Evolutionary conservation across 2,888 invertebrate genomes (phyloP).

Genomic region (Thereva nobilitata): DNA sequence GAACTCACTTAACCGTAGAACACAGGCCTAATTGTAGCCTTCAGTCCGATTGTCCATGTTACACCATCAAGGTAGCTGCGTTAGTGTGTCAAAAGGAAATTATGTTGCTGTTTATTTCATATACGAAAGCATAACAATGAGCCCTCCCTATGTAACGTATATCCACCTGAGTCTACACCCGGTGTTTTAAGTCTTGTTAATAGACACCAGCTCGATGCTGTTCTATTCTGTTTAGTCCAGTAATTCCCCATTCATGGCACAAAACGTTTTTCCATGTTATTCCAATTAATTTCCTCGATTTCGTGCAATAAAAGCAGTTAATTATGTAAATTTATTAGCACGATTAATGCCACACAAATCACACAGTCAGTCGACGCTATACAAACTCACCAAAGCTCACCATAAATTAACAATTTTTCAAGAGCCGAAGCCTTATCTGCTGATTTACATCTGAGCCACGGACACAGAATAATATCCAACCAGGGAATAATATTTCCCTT

Average conservation of each 20-base stretch:
- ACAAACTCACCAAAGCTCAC: constrained; percentile 8
- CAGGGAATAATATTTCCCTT: constrained; percentile 17
- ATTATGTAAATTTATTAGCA: constrained; percentile 38
- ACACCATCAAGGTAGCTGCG: no score
- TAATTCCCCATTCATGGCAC: constrained; percentile 6
- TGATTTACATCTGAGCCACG: constrained; percentile 23
- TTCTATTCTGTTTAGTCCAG: background rate
- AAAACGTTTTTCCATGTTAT: constrained; percentile 16
- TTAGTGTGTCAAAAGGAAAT: no score
- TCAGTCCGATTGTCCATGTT: no score
- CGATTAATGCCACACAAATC: constrained; percentile 31
- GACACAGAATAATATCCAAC: constrained; percentile 9
- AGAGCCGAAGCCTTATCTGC: constrained; percentile 9
- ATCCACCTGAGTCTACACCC: no score
- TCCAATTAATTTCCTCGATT: constrained; percentile 31
- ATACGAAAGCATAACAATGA: no score
- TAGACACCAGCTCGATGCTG: no score
- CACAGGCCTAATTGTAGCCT: no score
- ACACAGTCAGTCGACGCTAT: background rate
- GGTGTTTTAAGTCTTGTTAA: no score
- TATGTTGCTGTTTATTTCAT: no score
- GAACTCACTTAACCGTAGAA: no score
- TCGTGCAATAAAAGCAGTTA: constrained; percentile 35
- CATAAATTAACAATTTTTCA: constrained; percentile 19
- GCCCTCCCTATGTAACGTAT: no score